A percentile compares a stretch with the other conserved stretches of the same genome.
Evolutionary conservation across 37 sponge, comb jelly and placozoan genomes (phyloP).

Genomic region (Dysidea cf. avara): DNA sequence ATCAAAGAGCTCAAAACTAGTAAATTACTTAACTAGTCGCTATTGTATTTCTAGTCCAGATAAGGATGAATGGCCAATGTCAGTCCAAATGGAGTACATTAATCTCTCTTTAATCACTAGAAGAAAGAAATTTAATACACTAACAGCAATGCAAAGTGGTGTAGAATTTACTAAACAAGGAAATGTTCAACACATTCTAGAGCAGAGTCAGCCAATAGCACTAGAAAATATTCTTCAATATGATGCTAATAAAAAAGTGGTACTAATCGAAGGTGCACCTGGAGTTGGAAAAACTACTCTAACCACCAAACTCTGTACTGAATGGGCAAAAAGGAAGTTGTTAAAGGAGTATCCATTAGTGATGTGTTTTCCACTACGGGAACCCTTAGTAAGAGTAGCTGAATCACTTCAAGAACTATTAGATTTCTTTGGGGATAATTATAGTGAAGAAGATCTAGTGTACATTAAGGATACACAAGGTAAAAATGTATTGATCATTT

Average conservation of each 20-base stretch:
- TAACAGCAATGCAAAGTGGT: neutral
- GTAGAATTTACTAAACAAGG: neutral
- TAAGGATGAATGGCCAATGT: constrained; percentile 6
- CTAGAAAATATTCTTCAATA: constrained; percentile 14
- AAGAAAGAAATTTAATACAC: neutral
- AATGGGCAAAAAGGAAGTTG: constrained; percentile 5
- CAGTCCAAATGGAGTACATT: constrained; percentile 23
- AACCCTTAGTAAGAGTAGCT: constrained; percentile 11
- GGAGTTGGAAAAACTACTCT: constrained; percentile 37
- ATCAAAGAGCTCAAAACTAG: too few relatives aligned
- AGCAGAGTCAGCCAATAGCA: neutral
- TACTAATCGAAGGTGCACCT: constrained; percentile 29
- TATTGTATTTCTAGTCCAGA: neutral
- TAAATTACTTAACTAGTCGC: neutral
- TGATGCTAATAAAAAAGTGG: neutral
- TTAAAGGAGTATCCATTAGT: constrained; percentile 7
- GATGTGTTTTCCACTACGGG: constrained; percentile 13
- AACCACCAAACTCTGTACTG: constrained; percentile 14
- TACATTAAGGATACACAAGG: neutral
- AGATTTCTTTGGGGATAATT: constrained; percentile 3
- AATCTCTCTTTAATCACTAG: constrained; percentile 4
- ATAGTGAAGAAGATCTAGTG: neutral
- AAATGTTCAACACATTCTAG: neutral
- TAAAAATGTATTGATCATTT: too few relatives aligned
- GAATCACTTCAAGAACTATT: constrained; percentile 7